Evolutionary conservation across 2,797 vertebrate genomes (phyloP).

Genomic region (Bradypodion ventrale): DNA sequence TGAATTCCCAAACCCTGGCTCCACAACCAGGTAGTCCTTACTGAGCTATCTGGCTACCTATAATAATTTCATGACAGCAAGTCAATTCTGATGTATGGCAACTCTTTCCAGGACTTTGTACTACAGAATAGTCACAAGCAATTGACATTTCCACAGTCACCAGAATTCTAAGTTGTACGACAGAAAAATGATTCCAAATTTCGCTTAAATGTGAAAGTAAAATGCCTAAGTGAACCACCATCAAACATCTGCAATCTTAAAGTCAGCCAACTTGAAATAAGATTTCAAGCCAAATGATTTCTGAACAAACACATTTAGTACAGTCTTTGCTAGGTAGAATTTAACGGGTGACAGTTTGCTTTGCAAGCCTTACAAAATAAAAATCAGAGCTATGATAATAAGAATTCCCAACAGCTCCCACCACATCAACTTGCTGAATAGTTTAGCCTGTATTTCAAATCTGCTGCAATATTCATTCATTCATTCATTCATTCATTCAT

Average conservation of each 20-base stretch:
- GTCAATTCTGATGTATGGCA: no score
- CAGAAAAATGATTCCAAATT: no score
- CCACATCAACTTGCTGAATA: background rate
- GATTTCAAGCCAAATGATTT: background rate
- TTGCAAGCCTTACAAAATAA: background rate
- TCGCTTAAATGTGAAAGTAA: background rate
- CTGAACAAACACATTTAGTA: background rate
- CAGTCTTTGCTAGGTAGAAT: background rate
- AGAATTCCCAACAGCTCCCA: background rate
- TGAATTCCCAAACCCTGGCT: no score
- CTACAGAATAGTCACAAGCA: no score
- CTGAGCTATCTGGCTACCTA: no score
- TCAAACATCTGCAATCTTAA: background rate
- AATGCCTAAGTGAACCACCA: background rate
- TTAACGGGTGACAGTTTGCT: background rate
- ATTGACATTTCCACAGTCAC: no score
- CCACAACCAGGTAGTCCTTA: no score
- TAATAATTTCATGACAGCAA: no score
- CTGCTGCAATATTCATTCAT: background rate
- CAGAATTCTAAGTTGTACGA: no score
- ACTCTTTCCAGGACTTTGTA: no score
- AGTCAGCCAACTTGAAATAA: background rate
- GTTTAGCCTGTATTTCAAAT: background rate
- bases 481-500: background rate
- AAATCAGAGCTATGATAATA: background rate